A percentile compares a stretch with the other conserved stretches of the same genome.
Evolutionary conservation across 1,140 invertebrate genomes (phyloP).

Genomic region (Ips nitidus): DNA sequence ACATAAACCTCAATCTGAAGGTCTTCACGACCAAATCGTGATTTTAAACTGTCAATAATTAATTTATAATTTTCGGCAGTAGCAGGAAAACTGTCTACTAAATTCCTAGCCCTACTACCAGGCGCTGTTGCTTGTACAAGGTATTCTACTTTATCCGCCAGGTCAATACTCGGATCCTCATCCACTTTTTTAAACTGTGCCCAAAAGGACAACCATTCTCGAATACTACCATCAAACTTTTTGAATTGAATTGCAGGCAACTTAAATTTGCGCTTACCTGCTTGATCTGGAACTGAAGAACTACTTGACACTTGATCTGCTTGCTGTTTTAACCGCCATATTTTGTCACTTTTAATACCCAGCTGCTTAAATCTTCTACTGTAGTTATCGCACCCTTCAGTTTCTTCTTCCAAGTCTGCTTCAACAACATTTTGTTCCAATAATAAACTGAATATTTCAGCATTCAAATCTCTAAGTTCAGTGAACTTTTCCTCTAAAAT

Average conservation of each 20-base stretch:
- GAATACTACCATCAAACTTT: constrained; percentile 9
- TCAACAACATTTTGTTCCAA: constrained; percentile 3
- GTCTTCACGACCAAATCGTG: too few species aligned
- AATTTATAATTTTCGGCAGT: too few species aligned
- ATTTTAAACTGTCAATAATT: too few species aligned
- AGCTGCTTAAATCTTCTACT: neutral
- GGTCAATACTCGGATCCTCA: too few species aligned
- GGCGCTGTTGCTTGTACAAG: too few species aligned
- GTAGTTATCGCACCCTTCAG: neutral
- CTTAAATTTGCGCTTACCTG: constrained; percentile 10
- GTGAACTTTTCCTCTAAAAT: constrained; percentile 2
- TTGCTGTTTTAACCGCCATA: constrained; percentile 4
- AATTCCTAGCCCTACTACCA: too few species aligned
- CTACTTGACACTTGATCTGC: neutral
- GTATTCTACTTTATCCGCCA: too few species aligned
- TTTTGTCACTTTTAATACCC: neutral
- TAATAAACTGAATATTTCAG: constrained; percentile 2
- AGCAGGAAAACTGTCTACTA: too few species aligned
- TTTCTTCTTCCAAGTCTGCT: constrained; percentile 3
- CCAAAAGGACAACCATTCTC: too few species aligned
- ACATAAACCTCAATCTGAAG: too few species aligned
- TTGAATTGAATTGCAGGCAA: constrained; percentile 5
- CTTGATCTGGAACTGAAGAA: constrained; percentile 3
- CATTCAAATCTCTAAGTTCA: constrained; percentile 3
- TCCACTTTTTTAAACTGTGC: too few species aligned